These are phyloP conservation scores for Coenobita brevimanus DNA, from an alignment of 1,140 invertebrate genomes.

Conservation along the genomic window DNA sequence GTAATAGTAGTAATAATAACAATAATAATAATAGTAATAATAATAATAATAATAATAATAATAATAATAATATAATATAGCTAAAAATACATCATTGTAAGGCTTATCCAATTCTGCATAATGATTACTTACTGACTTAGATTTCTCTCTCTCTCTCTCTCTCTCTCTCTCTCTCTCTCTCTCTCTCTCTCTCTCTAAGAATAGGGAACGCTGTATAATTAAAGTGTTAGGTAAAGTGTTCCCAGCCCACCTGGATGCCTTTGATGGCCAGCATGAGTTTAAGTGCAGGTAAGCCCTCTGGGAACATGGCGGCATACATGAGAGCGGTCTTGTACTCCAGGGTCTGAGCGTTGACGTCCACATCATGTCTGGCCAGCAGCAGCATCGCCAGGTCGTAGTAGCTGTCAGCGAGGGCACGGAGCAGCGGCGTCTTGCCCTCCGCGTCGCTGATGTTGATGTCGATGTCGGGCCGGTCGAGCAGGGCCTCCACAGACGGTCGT, in stretches of 20 bases:
- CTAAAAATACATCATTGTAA: no score
- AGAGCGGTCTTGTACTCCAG: constrained; percentile 65
- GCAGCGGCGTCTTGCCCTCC: constrained; percentile 66
- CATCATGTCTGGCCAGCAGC: constrained; percentile 61
- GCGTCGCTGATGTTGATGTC: constrained; percentile 64
- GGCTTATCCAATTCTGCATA: no score
- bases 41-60: no score
- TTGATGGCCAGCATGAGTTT: constrained; percentile 63
- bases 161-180: no score
- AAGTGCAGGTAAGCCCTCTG: constrained; percentile 66
- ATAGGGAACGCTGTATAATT: no score
- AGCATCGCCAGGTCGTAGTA: constrained; percentile 65
- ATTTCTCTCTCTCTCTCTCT: no score
- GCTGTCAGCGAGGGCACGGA: constrained; percentile 60
- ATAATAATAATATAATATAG: no score
- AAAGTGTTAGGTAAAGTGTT: no score
- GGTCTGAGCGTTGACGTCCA: constrained; percentile 58
- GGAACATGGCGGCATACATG: constrained; percentile 67
- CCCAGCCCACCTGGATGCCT: constrained; percentile 55
- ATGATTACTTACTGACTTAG: no score
- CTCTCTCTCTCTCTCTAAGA: no score
- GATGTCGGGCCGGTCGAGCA: constrained; percentile 61
- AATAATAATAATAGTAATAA: no score
- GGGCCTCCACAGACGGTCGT: constrained; percentile 36
- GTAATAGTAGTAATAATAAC: no score